Base-by-base conservation (phyloP, 2,888 invertebrate genomes). In the Hipparchia semele region DNA sequence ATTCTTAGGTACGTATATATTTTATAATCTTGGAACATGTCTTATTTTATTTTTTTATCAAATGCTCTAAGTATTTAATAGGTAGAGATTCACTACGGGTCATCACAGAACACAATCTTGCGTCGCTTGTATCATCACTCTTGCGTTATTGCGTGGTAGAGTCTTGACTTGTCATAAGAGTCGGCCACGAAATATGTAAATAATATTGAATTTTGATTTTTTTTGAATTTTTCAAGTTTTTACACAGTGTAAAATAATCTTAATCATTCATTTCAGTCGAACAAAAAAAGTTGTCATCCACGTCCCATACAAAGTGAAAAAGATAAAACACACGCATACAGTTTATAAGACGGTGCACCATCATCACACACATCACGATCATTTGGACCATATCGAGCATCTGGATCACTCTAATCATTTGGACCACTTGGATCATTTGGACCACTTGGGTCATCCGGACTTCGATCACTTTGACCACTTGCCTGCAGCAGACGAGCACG, bases 291-390 rank as follows among this genome's bases (percentile, higher is more conserved):
- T 96, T 6, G 94, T 95, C 7, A 96, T 96, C 76, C 96, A 96
- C 82, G 95, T 96, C 23, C 96, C 96, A 0, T 95, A 95, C 82
- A 95, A 95, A 79, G 94, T 96, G 76, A 96, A 96, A 87, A 95
- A 95, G 79, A 94, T 96, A 76, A 96, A 96, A 79, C 96, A 96
- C 83, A 96, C 96, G 0, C 96, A 96, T 83, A 96, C 96, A 0
- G 94, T 96, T n/a, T 96, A 95, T 88, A 96, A 96, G 84, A 95
- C 96, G 0, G 91, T 96, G 58, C 95, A 96, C 65, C 95, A 95
- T 75, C 91, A 95, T 76, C 92, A 94, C 80, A 86, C 87, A 0
- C 87, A 90, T 73, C 90, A 87, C 76, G 91, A 90, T 3, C 84
- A 85, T 1, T 84, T 79, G 13, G 76, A 82, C 49, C 87, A 87